These are phyloP conservation scores for Falco naumanni DNA, from an alignment of 2,797 vertebrate species.

Conservation along the genomic window DNA sequence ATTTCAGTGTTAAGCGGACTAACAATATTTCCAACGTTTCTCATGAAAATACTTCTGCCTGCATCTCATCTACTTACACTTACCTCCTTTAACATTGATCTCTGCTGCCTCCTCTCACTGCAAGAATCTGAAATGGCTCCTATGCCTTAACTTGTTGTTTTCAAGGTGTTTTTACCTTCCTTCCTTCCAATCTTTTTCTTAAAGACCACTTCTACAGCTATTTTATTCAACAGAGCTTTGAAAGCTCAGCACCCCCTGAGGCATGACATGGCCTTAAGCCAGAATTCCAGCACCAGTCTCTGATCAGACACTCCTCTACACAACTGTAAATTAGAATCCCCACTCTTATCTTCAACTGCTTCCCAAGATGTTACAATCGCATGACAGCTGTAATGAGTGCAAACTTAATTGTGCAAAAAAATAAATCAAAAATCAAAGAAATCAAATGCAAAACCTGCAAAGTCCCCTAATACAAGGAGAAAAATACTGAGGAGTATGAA, in stretches of 20 bases:
- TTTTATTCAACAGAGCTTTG: neutral
- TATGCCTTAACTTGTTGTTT: neutral
- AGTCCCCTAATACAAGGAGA: neutral
- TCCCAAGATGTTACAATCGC: neutral
- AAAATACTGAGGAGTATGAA: neutral
- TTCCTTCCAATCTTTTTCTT: neutral
- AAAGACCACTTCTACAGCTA: neutral
- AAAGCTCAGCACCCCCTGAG: neutral
- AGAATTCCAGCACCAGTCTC: neutral
- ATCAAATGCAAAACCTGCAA: neutral
- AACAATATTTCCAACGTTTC: conserved; percentile 17
- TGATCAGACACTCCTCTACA: neutral
- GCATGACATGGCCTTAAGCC: neutral
- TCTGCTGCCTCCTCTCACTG: neutral
- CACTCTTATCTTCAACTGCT: neutral
- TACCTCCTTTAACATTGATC: neutral
- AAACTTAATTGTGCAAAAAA: neutral
- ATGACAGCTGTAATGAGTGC: neutral
- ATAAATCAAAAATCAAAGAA: neutral
- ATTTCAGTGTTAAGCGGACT: conserved; percentile 13
- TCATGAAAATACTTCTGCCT: neutral
- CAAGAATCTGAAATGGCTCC: neutral
- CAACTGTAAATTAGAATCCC: neutral
- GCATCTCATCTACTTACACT: neutral
- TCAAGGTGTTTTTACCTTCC: neutral